Base-by-base conservation (phyloP, 2,797 vertebrate species). In the Pogoniulus pusillus region DNA sequence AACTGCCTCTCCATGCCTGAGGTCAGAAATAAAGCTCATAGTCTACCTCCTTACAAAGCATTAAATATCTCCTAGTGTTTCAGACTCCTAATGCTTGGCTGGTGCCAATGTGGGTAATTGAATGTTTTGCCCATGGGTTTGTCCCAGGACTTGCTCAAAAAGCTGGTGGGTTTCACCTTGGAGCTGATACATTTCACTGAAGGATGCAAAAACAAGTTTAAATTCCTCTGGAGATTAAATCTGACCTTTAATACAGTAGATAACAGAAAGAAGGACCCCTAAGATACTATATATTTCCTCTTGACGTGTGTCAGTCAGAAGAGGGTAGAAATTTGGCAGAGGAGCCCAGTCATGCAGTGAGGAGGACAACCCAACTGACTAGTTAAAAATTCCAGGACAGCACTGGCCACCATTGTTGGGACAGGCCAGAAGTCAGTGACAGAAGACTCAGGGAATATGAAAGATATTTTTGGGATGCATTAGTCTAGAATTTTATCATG, bases 261-360 rank as follows among this genome's bases (percentile, higher is more conserved):
- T 71, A 35, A 24, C 10, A 34, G 54, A 12, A 70, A 12, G 70
- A 12, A 66, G 60, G 1, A 0, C 5, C 12, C 22, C 12, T 13
- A 30, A 41, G 39, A 29, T 64, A 12, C 6, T 54, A 39, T 7
- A 15, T 12, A n/a, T 43, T 59, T 49, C 18, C 19, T 41, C 22
- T 66, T n/a, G 34, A 10, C 22, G 35, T 32, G 10, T 26, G 26
- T 15, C 16, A 7, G 4, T 35, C 45, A 47, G 45, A 58, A 68
- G 30, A 64, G 12, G 16, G 6, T 59, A 57, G 39, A 39, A 82
- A 59, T 76, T 30, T 15, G 34, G 14, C 72, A 89, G 34, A 35
- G 78, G 13, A 16, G 22, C n/a, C 0, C 0, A 66, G 22, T 4
- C 12, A 2, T 16, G 37, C 30, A 39, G 12, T 39, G 62, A 18